Conservation (phyloP, 1,140 invertebrate species). For the Papilio helenus region DNA sequence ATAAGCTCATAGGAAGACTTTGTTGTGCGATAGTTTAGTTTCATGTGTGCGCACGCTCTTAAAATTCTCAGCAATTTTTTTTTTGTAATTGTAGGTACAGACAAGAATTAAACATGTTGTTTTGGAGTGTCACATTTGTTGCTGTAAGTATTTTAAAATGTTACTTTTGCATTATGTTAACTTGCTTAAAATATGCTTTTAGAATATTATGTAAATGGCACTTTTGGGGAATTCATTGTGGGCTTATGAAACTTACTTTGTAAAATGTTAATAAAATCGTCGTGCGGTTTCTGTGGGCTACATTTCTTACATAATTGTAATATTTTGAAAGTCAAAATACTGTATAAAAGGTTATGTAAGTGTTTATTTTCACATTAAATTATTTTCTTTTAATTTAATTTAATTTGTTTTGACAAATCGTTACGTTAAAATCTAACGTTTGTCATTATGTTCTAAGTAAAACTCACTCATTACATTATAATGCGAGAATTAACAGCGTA, state of each 20-base stretch:
- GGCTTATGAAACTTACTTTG: neutral
- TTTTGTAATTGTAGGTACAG: neutral
- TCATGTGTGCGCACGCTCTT: no score
- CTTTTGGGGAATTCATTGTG: neutral
- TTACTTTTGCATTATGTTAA: neutral
- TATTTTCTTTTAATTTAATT: no score
- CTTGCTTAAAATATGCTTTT: neutral
- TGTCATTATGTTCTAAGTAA: no score
- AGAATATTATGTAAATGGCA: neutral
- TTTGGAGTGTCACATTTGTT: neutral
- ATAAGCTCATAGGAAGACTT: no score
- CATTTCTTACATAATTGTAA: neutral
- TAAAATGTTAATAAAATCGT: conserved; percentile 6
- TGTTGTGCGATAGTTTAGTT: no score
- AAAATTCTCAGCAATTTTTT: no score
- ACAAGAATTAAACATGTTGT: neutral
- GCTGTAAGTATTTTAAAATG: neutral
- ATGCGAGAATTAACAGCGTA: no score
- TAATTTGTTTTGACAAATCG: no score
- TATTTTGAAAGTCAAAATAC: neutral
- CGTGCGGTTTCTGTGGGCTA: neutral
- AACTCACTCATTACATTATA: no score
- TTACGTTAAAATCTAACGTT: no score
- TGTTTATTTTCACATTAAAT: neutral
- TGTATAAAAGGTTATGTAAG: neutral